Conservation (phyloP, 1,140 invertebrate genomes). For the Bilobella aurantiaca region DNA sequence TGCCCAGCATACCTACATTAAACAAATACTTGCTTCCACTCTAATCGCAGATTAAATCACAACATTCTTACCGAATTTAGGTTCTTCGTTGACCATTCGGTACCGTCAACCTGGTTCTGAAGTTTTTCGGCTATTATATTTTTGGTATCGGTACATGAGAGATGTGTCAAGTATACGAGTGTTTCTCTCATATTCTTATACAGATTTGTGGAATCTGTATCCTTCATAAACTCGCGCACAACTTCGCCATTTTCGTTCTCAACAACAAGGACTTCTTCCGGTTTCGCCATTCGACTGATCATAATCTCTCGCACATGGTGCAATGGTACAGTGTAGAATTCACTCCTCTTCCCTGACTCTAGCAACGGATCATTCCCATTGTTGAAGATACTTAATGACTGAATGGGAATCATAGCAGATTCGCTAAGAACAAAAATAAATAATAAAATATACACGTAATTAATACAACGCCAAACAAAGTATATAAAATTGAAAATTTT, state of each 20-base stretch:
- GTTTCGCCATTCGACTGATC: slow-evolving; percentile 99
- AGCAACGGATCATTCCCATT: slow-evolving; percentile 25
- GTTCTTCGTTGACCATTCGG: slow-evolving; percentile 99
- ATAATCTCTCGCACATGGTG: slow-evolving; percentile 82
- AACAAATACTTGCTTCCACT: not conserved
- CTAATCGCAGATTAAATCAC: not conserved
- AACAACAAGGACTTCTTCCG: slow-evolving; percentile 99
- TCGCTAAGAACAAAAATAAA: slow-evolving; percentile 40
- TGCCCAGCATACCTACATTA: slow-evolving; percentile 82
- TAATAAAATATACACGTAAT: slow-evolving; percentile 1
- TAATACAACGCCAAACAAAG: not conserved
- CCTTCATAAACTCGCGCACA: slow-evolving; percentile 98
- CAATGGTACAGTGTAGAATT: slow-evolving; percentile 67
- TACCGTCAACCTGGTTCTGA: slow-evolving; percentile 96
- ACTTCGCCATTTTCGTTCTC: slow-evolving; percentile 99
- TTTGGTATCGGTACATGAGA: slow-evolving; percentile 96
- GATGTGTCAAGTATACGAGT: slow-evolving; percentile 95
- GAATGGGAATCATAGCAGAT: slow-evolving; percentile 37
- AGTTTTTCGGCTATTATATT: slow-evolving; percentile 98
- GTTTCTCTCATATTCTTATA: slow-evolving; percentile 99
- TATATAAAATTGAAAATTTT: not conserved
- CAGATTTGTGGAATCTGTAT: slow-evolving; percentile 98
- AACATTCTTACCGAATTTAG: slow-evolving; percentile 66
- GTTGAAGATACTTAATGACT: slow-evolving; percentile 37
- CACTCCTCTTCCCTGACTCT: slow-evolving; percentile 47